A percentile compares a stretch with the other conserved stretches of the same genome.
These are phyloP conservation scores for Lordiphosa fenestrarum DNA, from an alignment of 2,888 invertebrate genomes.

Conservation along the genomic window DNA sequence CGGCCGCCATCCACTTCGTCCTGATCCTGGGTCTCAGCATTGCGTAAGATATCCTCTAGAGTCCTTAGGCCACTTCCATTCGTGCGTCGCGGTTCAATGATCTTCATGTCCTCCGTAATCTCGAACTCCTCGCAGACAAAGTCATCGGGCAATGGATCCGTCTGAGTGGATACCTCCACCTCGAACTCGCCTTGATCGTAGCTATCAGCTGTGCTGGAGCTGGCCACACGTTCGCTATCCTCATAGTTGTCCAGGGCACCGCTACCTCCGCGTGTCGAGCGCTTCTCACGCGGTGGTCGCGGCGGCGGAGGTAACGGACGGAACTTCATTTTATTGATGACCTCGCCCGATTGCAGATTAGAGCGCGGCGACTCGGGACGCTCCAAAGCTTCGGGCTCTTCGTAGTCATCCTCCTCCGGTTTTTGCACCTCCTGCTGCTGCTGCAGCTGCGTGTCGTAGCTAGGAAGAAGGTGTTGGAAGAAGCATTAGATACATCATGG, in stretches of 20 bases:
- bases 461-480: conserved; percentile 39
- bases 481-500: conserved; percentile 11
- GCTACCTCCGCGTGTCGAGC: conserved; percentile 61
- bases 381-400: conserved; percentile 80
- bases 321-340: conserved; percentile 91
- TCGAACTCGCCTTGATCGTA: conserved; percentile 72
- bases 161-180: conserved; percentile 90
- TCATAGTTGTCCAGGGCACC: conserved; percentile 71
- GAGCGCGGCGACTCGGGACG: conserved; percentile 81
- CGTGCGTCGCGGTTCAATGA: conserved; percentile 77
- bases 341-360: conserved; percentile 87
- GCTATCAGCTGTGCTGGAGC: conserved; percentile 74
- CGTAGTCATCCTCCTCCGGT: conserved; percentile 80
- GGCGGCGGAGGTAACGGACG: conserved; percentile 93
- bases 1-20: conserved; percentile 65
- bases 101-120: conserved; percentile 79
- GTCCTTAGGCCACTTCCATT: conserved; percentile 57
- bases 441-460: conserved; percentile 43
- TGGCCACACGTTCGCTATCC: conserved; percentile 69
- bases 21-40: conserved; percentile 69
- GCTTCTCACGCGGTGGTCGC: conserved; percentile 87
- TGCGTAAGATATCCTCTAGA: conserved; percentile 77
- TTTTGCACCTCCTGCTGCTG: conserved; percentile 38
- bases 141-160: conserved; percentile 91
- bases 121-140: conserved; percentile 84